Percentiles rank a stretch among this genome's conserved stretches.
Conservation (phyloP, 1,140 invertebrate genomes). For the Papilio machaon region DNA sequence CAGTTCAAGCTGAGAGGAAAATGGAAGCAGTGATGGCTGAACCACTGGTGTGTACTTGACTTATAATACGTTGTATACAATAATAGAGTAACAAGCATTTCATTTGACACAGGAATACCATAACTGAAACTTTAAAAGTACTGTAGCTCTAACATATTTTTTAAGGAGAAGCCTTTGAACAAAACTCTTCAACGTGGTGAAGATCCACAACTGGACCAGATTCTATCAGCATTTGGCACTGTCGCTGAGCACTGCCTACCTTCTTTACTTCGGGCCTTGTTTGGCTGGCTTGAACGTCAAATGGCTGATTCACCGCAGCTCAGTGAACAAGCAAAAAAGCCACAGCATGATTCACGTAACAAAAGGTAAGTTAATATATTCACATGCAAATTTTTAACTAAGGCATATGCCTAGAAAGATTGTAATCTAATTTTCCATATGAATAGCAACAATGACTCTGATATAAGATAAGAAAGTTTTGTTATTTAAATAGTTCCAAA, state of each 20-base stretch:
- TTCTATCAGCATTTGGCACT: constrained; percentile 95
- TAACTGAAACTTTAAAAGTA: not conserved
- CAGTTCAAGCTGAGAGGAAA: constrained; percentile 95
- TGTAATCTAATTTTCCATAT: not conserved
- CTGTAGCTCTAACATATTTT: not conserved
- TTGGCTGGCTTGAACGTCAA: constrained; percentile 98
- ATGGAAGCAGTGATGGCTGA: constrained; percentile 97
- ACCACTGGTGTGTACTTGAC: constrained; percentile 84
- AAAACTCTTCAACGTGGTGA: constrained; percentile 97
- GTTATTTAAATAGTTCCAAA: not conserved
- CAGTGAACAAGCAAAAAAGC: constrained; percentile 81
- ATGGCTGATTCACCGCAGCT: constrained; percentile 84
- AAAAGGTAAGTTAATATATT: constrained; percentile 81
- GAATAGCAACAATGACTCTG: constrained; percentile 15
- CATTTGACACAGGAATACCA: too few species aligned
- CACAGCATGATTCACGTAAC: constrained; percentile 85
- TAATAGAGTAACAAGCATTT: too few species aligned
- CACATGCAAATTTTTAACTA: not conserved
- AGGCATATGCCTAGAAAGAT: not conserved
- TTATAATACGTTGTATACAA: too few species aligned
- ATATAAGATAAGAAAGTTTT: constrained; percentile 2
- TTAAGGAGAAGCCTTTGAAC: constrained; percentile 92
- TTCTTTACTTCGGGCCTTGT: constrained; percentile 95
- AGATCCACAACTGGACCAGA: constrained; percentile 96
- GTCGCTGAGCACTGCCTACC: constrained; percentile 99